Evolutionary conservation across 2,888 invertebrate species (phyloP), one percentile per base, ranked within the genome.

Genomic region (Polyommatus icarus): DNA sequence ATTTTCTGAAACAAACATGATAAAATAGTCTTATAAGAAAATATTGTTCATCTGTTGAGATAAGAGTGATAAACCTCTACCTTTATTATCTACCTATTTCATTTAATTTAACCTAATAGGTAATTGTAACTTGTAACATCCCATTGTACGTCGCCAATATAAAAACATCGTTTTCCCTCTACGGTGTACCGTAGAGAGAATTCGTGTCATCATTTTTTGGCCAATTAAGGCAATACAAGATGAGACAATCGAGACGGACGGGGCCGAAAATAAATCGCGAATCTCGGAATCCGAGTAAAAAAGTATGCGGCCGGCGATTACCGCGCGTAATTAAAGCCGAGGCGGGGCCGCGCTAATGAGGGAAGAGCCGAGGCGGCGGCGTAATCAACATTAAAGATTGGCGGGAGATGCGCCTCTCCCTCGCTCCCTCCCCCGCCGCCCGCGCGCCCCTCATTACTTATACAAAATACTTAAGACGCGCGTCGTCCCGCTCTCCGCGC

Each of bases 401-500:
- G 94, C 94, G 94, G 92, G 93, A 94, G 94, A 93, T 93, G 93
- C 89, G 87, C 86, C 87, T 86, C 90, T 91, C 88, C 88, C 67
- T 67, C 85, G 86, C 87, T 91, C 91, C 91, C 92, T 91, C 88
- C 93, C 93, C 88, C 77, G 71, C 79, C 75, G 54, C 79, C 75
- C 93, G 90, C 93, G 92, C 93, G 88, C 94, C 94, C 90, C 94
- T 94, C 93, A 94, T 94, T 94, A 94, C 94, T 94, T 94, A 94
- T 94, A 94, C 94, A 94, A 94, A 94, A 94, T 94, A 94, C 94
- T 93, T 93, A 93, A 94, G 94, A 92, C 93, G 93, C 87, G 91
- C 93, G 92, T 92, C 95, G 94, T 93, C 95, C 92, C 92, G 92
- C 95, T 95, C 95, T 95, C 95, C 94, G 95, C 94, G 95, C 90